Conservation (phyloP, 2,888 invertebrate genomes). For the Alloscopus bannaensis region DNA sequence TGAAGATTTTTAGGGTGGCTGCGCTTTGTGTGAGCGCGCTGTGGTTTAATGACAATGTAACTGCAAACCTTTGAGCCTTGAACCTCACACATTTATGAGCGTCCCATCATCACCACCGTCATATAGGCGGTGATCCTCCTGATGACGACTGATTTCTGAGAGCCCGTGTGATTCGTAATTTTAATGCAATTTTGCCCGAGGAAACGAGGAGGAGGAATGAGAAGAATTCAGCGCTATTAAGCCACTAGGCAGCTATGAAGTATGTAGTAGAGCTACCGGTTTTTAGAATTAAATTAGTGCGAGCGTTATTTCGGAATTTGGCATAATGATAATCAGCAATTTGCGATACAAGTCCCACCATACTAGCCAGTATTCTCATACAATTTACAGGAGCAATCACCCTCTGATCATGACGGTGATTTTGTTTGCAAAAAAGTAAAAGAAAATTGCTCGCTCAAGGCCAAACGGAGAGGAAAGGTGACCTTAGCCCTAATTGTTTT, state of each 20-base stretch:
- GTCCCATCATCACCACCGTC: conserved; percentile 18
- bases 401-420: conserved; percentile 26
- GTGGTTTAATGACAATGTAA: conserved; percentile 23
- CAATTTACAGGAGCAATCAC: conserved; percentile 11
- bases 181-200: conserved; percentile 23
- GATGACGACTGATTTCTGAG: conserved; percentile 33
- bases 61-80: conserved; percentile 4
- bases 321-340: conserved; percentile 25
- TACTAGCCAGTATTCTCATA: neutral
- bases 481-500: too few species aligned
- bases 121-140: neutral
- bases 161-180: conserved; percentile 35
- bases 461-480: too few species aligned
- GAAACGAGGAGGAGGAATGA: conserved; percentile 8
- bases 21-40: neutral
- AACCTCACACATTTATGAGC: conserved; percentile 30
- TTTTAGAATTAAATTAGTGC: conserved; percentile 32
- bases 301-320: conserved; percentile 15
- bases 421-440: neutral
- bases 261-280: conserved; percentile 56
- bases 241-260: conserved; percentile 16
- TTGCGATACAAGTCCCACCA: conserved; percentile 25
- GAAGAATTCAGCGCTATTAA: conserved; percentile 17
- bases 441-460: conserved; percentile 43
- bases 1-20: neutral